phyloP scores from a whole-genome alignment of 2,888 invertebrate species.

The Ethmia dodecea region DNA sequence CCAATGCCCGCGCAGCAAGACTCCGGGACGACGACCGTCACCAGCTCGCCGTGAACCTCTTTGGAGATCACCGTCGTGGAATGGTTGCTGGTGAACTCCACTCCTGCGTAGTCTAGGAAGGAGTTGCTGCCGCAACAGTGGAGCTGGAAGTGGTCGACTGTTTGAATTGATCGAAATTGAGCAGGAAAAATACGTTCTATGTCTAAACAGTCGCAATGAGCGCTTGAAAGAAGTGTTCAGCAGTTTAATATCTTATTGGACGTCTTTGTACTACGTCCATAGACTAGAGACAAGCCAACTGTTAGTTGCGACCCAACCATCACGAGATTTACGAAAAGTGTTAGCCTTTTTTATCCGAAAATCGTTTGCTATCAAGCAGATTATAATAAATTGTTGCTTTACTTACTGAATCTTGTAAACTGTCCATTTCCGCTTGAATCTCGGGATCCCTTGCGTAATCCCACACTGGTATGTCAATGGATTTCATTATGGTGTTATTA shows the following conservation, averaged over 20 bases:
- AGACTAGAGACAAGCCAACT: too few relatives aligned
- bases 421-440: slow-evolving; percentile 50
- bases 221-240: too few relatives aligned
- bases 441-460: slow-evolving; percentile 46
- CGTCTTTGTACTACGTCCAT: too few relatives aligned
- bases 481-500: slow-evolving; percentile 28
- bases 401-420: slow-evolving; percentile 50
- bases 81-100: slow-evolving; percentile 44
- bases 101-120: slow-evolving; percentile 45
- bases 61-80: slow-evolving; percentile 37
- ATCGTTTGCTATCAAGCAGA: too few relatives aligned
- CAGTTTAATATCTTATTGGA: too few relatives aligned
- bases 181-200: too few relatives aligned
- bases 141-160: slow-evolving; percentile 47
- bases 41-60: slow-evolving; percentile 26
- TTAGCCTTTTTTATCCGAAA: too few relatives aligned
- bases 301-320: too few relatives aligned
- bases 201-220: too few relatives aligned
- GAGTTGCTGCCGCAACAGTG: slow-evolving; percentile 59
- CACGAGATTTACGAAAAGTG: too few relatives aligned
- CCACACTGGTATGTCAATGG: slow-evolving; percentile 44
- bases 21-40: slow-evolving; percentile 38
- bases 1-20: slow-evolving; percentile 40
- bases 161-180: too few relatives aligned
- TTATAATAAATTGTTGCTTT: too few relatives aligned